A percentile compares a stretch with the other conserved stretches of the same genome.
These are phyloP conservation scores for Conger conger DNA, from an alignment of 2,113 vertebrate genomes.

Conservation along the genomic window DNA sequence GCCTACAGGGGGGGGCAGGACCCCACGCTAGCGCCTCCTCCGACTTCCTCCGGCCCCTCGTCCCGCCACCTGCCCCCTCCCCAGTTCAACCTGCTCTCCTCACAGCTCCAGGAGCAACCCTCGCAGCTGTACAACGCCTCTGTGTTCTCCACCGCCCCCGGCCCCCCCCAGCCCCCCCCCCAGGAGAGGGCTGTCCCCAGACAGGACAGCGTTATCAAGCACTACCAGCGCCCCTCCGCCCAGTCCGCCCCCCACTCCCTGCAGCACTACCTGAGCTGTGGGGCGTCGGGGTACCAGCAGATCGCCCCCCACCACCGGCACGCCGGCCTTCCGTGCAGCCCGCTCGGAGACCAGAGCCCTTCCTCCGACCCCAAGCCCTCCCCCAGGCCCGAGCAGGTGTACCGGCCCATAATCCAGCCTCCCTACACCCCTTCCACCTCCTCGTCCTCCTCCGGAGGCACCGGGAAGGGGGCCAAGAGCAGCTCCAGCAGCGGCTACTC, in stretches of 20 bases:
- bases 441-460: constrained; percentile 45
- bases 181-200: constrained; percentile 74
- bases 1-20: constrained; percentile 65
- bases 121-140: constrained; percentile 82
- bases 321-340: constrained; percentile 77
- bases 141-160: constrained; percentile 74
- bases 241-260: constrained; percentile 73
- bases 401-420: constrained; percentile 80
- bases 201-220: constrained; percentile 91
- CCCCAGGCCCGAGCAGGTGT: constrained; percentile 65
- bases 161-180: constrained; percentile 62
- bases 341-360: constrained; percentile 76
- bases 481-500: constrained; percentile 66
- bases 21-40: constrained; percentile 55
- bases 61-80: constrained; percentile 72
- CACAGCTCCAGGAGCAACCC: constrained; percentile 75
- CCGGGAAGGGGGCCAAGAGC: constrained; percentile 55
- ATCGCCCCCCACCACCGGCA: constrained; percentile 70
- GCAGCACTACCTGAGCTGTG: constrained; percentile 84
- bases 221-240: constrained; percentile 80
- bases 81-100: constrained; percentile 86
- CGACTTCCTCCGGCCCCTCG: constrained; percentile 66
- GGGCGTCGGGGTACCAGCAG: constrained; percentile 78
- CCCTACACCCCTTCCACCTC: constrained; percentile 63
- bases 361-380: constrained; percentile 65